Percentiles rank a stretch among this genome's conserved stretches.
phyloP scores from a whole-genome alignment of 2,113 vertebrate species.

The Spermophilus dauricus region DNA sequence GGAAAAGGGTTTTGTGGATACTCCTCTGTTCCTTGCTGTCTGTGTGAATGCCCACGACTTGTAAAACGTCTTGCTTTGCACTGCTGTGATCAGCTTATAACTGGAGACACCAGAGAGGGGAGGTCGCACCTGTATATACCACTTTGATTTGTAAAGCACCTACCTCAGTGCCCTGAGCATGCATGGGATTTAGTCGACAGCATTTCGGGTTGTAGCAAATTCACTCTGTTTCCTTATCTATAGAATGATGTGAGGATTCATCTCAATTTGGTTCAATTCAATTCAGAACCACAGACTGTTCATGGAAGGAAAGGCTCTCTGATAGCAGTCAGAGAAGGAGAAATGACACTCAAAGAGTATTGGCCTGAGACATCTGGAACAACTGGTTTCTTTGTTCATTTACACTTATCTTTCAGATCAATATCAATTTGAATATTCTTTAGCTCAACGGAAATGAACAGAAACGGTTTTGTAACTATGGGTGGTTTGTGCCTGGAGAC shows the following conservation, averaged over 20 bases:
- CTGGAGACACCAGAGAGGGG: neutral
- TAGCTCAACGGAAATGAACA: neutral
- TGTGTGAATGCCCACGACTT: neutral
- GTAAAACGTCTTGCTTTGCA: neutral
- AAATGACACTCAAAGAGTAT: neutral
- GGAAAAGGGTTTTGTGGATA: neutral
- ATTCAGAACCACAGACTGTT: neutral
- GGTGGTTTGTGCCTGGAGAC: neutral
- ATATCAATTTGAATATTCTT: neutral
- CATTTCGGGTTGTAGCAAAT: neutral
- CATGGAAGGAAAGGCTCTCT: neutral
- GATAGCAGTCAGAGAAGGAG: neutral
- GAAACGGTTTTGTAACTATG: neutral
- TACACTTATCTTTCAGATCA: neutral
- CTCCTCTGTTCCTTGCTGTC: neutral
- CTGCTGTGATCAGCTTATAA: neutral
- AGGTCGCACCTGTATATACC: neutral
- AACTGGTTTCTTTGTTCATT: neutral
- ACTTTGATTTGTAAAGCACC: constrained; percentile 1
- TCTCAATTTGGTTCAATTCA: neutral
- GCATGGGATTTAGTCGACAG: neutral
- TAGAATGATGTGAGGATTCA: neutral
- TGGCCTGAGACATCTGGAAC: neutral
- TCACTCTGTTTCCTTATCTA: neutral
- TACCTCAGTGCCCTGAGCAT: neutral